A percentile compares a stretch with the other conserved stretches of the same genome.
Evolutionary conservation across 2,113 vertebrate genomes (phyloP).

Genomic region (Trogon surrucura): DNA sequence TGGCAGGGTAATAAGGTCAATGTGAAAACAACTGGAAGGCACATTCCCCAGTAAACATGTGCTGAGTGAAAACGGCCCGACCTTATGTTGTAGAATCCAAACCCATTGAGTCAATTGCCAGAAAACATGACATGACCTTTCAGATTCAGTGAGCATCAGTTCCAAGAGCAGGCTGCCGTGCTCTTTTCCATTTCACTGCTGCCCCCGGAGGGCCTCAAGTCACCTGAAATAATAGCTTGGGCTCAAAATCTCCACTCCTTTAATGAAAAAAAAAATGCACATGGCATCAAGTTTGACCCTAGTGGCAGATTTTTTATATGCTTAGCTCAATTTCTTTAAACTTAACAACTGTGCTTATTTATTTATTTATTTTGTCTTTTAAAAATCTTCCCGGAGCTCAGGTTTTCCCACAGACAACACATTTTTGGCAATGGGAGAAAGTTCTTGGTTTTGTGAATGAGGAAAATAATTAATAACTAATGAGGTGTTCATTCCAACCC

Average conservation of each 20-base stretch:
- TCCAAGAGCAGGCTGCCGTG: slow-evolving; percentile 85
- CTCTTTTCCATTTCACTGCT: slow-evolving; percentile 89
- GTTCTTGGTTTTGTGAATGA: slow-evolving; percentile 10
- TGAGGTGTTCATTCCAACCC: slow-evolving; percentile 4
- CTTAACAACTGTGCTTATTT: background rate
- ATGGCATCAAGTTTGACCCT: slow-evolving; percentile 85
- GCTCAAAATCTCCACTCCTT: slow-evolving; percentile 85
- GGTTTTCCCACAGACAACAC: background rate
- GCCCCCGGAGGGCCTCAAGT: slow-evolving; percentile 86
- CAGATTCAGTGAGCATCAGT: slow-evolving; percentile 92
- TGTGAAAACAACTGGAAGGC: slow-evolving; percentile 91
- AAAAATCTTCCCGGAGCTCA: background rate
- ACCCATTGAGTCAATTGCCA: slow-evolving; percentile 97
- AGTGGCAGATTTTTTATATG: slow-evolving; percentile 68
- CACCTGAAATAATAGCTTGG: slow-evolving; percentile 93
- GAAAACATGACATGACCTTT: slow-evolving; percentile 99
- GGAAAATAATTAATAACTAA: slow-evolving; percentile 52
- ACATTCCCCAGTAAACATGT: slow-evolving; percentile 88
- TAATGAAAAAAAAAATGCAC: slow-evolving; percentile 82
- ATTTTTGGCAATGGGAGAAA: background rate
- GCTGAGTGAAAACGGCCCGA: slow-evolving; percentile 84
- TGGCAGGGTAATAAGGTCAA: slow-evolving; percentile 94
- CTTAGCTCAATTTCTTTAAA: slow-evolving; percentile 65
- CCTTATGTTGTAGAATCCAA: slow-evolving; percentile 93
- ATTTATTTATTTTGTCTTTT: background rate